Conservation (phyloP, 2,797 vertebrate genomes). For the Erethizon dorsatum region DNA sequence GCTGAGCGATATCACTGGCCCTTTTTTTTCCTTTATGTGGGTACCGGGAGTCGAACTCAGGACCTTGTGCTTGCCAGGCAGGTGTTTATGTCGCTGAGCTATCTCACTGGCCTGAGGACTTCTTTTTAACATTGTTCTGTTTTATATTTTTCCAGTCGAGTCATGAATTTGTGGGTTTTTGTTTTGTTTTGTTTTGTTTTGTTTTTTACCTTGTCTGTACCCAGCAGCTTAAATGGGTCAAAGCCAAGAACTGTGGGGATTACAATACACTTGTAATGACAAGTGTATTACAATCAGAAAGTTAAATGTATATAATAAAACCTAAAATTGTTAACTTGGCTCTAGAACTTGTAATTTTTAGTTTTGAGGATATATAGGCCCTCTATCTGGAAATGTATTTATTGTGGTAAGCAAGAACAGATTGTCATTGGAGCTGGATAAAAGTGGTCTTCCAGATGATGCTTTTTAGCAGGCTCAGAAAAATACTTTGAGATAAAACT, state of each 20-base stretch:
- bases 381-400: background rate
- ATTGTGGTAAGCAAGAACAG: slow-evolving; percentile 50
- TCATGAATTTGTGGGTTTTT: background rate
- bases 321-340: background rate
- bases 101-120: background rate
- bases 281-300: background rate
- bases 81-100: too few species aligned
- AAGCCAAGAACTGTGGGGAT: background rate
- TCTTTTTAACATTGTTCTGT: slow-evolving; percentile 16
- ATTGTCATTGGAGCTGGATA: background rate
- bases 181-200: background rate
- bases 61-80: too few species aligned
- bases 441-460: background rate
- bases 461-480: slow-evolving; percentile 61
- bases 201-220: background rate
- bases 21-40: too few species aligned
- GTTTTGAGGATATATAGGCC: background rate
- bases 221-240: slow-evolving; percentile 36
- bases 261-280: background rate
- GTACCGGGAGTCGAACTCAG: too few species aligned
- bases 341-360: slow-evolving; percentile 32
- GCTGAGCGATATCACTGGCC: too few species aligned
- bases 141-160: slow-evolving; percentile 45
- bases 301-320: slow-evolving; percentile 18
- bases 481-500: slow-evolving; percentile 6